Conservation (phyloP, 53 echinoderm and acorn worm species). For the Holothuria leucospilota region DNA sequence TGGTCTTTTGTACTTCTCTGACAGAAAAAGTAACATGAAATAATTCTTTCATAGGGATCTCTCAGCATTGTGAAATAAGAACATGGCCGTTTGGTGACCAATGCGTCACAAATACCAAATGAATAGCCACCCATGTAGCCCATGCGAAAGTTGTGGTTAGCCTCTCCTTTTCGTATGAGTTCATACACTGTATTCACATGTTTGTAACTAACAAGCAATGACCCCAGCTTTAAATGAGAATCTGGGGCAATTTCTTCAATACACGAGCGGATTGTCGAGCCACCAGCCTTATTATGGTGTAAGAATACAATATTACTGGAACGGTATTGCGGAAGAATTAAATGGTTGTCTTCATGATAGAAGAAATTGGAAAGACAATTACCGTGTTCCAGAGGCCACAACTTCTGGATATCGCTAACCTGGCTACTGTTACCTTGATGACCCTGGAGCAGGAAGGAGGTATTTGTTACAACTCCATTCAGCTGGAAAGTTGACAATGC, state of each 20-base stretch:
- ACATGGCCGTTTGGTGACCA: slow-evolving; percentile 67
- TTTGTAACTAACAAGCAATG: slow-evolving; percentile 60
- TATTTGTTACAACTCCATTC: too few species aligned
- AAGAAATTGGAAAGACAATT: slow-evolving; percentile 59
- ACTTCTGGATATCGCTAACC: slow-evolving; percentile 19
- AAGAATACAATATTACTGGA: slow-evolving; percentile 78
- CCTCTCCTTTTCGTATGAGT: slow-evolving; percentile 46
- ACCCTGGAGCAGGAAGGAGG: neutral
- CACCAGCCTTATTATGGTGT: slow-evolving; percentile 95
- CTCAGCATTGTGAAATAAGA: slow-evolving; percentile 95
- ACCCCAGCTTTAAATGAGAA: slow-evolving; percentile 44
- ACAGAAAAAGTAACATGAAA: slow-evolving; percentile 92
- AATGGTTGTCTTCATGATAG: slow-evolving; percentile 37
- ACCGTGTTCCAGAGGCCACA: slow-evolving; percentile 51
- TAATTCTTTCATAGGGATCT: slow-evolving; percentile 82
- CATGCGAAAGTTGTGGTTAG: slow-evolving; percentile 54
- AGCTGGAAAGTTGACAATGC: too few species aligned
- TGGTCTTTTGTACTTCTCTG: slow-evolving; percentile 77
- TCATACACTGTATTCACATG: slow-evolving; percentile 58
- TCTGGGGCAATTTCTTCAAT: slow-evolving; percentile 45
- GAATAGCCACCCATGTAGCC: slow-evolving; percentile 89
- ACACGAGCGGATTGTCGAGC: slow-evolving; percentile 78
- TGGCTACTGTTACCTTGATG: slow-evolving; percentile 36
- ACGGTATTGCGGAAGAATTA: slow-evolving; percentile 44
- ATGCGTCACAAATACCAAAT: slow-evolving; percentile 88